These are phyloP conservation scores for Clitarchus hookeri DNA, from an alignment of 2,888 invertebrate genomes.

Conservation along the genomic window DNA sequence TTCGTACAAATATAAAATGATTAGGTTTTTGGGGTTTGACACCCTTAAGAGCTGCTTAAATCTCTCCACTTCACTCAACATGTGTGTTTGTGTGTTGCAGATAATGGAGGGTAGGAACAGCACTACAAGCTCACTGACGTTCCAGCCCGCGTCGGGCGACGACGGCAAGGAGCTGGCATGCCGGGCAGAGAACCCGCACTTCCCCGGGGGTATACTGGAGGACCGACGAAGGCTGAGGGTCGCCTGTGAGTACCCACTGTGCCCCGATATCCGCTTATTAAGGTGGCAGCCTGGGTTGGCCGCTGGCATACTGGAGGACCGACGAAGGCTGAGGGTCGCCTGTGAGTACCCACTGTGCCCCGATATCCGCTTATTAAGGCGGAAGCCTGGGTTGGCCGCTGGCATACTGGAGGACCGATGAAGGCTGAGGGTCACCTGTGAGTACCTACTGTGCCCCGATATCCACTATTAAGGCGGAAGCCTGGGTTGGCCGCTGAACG, in stretches of 20 bases:
- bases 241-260: conserved; percentile 84
- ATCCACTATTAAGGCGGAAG: too few relatives aligned
- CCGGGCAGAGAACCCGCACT: conserved; percentile 84
- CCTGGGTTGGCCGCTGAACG: too few relatives aligned
- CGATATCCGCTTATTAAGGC: too few relatives aligned
- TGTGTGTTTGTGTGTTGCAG: conserved; percentile 53
- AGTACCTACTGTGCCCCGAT: conserved; percentile 56
- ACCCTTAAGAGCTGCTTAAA: too few relatives aligned
- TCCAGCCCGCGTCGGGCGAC: conserved; percentile 77
- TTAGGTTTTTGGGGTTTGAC: too few relatives aligned
- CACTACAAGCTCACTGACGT: conserved; percentile 74
- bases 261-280: too few relatives aligned
- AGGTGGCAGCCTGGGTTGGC: too few relatives aligned
- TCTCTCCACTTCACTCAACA: too few relatives aligned
- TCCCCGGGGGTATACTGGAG: conserved; percentile 79
- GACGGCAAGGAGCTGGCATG: conserved; percentile 82
- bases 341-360: too few relatives aligned
- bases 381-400: too few relatives aligned
- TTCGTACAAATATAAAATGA: too few relatives aligned
- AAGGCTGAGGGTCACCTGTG: conserved; percentile 81
- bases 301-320: conserved; percentile 79
- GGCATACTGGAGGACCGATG: conserved; percentile 78
- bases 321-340: conserved; percentile 75
- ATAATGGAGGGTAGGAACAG: conserved; percentile 67
- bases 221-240: conserved; percentile 77